Conservation (phyloP, 2,888 invertebrate species). For the Rhagonycha lutea region DNA sequence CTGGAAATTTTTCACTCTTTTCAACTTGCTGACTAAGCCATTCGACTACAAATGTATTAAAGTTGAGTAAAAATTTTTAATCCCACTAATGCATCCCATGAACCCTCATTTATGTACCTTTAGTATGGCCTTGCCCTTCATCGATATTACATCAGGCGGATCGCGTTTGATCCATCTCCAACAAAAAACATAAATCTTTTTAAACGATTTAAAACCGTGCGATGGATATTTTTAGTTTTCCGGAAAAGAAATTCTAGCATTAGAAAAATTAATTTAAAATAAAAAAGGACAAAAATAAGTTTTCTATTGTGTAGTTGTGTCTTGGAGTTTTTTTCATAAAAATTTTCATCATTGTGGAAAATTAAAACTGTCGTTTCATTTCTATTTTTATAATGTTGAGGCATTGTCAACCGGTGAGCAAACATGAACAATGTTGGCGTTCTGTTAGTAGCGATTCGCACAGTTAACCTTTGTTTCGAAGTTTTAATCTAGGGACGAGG, state of each 20-base stretch:
- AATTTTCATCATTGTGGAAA: not conserved
- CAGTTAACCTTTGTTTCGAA: conserved; percentile 51
- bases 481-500: conserved; percentile 50
- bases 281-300: not conserved
- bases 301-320: not conserved
- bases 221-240: not conserved
- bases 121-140: conserved; percentile 19
- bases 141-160: conserved; percentile 11
- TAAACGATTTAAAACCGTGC: not conserved
- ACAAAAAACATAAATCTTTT: not conserved
- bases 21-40: conserved; percentile 15
- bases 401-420: conserved; percentile 25
- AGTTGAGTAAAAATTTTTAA: conserved; percentile 31
- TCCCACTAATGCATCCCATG: conserved; percentile 37
- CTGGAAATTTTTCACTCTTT: not conserved
- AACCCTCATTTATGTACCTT: conserved; percentile 20
- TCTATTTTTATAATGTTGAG: not conserved
- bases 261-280: not conserved
- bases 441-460: conserved; percentile 35
- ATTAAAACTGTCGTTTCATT: conserved; percentile 1
- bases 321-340: not conserved
- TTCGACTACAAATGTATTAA: conserved; percentile 10
- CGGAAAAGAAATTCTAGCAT: not conserved
- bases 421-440: conserved; percentile 29
- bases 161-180: conserved; percentile 5